Percentiles rank a stretch among this genome's conserved stretches.
phyloP scores from a whole-genome alignment of 2,888 invertebrate genomes.

The Xylocampa areola region DNA sequence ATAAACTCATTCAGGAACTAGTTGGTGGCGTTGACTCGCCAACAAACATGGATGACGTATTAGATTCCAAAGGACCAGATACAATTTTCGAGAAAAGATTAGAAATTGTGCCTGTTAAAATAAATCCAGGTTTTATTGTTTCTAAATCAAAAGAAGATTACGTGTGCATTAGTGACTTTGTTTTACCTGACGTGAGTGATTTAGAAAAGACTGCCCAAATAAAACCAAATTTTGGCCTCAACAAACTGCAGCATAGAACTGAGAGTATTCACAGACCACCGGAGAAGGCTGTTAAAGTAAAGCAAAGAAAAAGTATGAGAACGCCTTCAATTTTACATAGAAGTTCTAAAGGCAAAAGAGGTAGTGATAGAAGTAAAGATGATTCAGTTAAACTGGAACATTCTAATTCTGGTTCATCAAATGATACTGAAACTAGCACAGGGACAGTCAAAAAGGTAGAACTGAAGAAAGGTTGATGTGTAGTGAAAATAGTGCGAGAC shows the following conservation, averaged over 20 bases:
- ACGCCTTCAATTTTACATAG: slow-evolving; percentile 74
- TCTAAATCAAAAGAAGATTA: slow-evolving; percentile 79
- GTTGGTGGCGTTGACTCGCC: slow-evolving; percentile 85
- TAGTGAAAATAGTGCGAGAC: slow-evolving; percentile 18
- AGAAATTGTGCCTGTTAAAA: slow-evolving; percentile 84
- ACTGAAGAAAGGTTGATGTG: slow-evolving; percentile 65
- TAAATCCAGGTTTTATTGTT: slow-evolving; percentile 72
- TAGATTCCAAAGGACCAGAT: slow-evolving; percentile 85
- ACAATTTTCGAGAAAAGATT: slow-evolving; percentile 79
- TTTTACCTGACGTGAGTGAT: slow-evolving; percentile 76
- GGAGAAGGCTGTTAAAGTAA: slow-evolving; percentile 82
- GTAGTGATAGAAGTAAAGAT: slow-evolving; percentile 66
- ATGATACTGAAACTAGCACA: slow-evolving; percentile 87
- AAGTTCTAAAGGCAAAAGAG: slow-evolving; percentile 69
- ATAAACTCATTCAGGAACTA: slow-evolving; percentile 82
- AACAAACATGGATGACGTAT: slow-evolving; percentile 73
- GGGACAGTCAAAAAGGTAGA: slow-evolving; percentile 84
- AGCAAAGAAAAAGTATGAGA: slow-evolving; percentile 75
- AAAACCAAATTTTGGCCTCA: slow-evolving; percentile 82
- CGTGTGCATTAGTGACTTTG: slow-evolving; percentile 79
- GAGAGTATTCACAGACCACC: slow-evolving; percentile 83
- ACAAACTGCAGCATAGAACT: slow-evolving; percentile 82
- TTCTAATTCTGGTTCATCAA: slow-evolving; percentile 90
- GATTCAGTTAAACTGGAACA: slow-evolving; percentile 79
- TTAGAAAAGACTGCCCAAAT: slow-evolving; percentile 83